Evolutionary conservation across 2,888 invertebrate genomes (phyloP).

Genomic region (Diachrysia chrysitis): DNA sequence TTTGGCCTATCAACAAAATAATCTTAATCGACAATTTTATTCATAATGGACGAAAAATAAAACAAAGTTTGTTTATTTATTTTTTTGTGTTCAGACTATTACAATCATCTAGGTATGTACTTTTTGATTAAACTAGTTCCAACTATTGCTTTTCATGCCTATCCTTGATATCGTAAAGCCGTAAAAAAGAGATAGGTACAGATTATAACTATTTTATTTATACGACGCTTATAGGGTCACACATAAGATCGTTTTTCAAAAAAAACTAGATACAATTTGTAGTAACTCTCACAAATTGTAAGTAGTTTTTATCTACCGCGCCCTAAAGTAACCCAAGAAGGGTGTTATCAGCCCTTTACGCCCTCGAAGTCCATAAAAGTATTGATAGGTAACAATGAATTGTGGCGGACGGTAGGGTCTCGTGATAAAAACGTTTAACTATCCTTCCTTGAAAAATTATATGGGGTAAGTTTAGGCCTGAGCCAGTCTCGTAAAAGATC

Average conservation of each 20-base stretch:
- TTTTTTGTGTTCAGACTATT: not conserved
- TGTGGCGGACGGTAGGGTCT: conserved; percentile 12
- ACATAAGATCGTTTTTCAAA: not conserved
- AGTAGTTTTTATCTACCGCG: not conserved
- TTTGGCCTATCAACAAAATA: not conserved
- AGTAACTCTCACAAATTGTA: conserved; percentile 2
- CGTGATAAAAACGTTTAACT: conserved; percentile 13
- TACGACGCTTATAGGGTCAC: not conserved
- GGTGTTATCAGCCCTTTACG: not conserved
- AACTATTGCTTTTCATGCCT: not conserved
- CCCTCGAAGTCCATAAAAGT: conserved; percentile 7
- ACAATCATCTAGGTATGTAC: not conserved
- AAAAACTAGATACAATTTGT: conserved; percentile 2
- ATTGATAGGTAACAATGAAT: conserved; percentile 28
- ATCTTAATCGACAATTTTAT: not conserved
- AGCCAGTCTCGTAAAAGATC: not conserved
- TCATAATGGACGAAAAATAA: not conserved
- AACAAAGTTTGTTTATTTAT: not conserved
- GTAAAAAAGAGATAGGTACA: not conserved
- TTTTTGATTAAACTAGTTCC: no score
- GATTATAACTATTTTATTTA: not conserved
- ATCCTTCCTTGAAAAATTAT: conserved; percentile 10
- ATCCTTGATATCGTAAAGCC: not conserved
- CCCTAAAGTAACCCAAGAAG: not conserved
- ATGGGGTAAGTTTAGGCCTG: not conserved